Conservation (phyloP, 2,888 invertebrate genomes). For the Anarsia innoxiella region DNA sequence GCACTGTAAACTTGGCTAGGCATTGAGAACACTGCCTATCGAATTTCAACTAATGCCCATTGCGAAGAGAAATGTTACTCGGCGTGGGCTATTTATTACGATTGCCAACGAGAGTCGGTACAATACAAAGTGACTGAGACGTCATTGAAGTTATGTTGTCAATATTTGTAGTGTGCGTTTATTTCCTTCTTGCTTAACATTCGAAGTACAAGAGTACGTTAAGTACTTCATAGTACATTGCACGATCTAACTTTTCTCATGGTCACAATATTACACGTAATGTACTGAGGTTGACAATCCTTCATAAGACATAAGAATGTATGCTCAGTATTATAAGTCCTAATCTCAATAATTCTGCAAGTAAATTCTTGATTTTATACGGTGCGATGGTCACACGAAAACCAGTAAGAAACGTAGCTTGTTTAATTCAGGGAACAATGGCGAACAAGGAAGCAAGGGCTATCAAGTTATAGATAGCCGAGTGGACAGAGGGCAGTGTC, state of each 20-base stretch:
- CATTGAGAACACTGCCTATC: constrained; percentile 40
- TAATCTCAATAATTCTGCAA: too few relatives aligned
- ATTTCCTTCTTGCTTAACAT: too few relatives aligned
- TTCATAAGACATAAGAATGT: too few relatives aligned
- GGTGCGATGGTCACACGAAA: too few relatives aligned
- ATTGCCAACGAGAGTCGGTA: constrained; percentile 6
- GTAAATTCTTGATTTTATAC: too few relatives aligned
- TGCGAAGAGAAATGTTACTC: constrained; percentile 38
- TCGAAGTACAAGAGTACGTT: too few relatives aligned
- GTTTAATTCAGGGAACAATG: constrained; percentile 35
- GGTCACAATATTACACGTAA: too few relatives aligned
- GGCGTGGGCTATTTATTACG: constrained; percentile 32
- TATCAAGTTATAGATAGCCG: constrained; percentile 32
- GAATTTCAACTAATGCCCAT: constrained; percentile 53
- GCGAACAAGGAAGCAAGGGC: constrained; percentile 35
- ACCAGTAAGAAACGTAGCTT: too few relatives aligned
- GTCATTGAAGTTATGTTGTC: constrained; percentile 4
- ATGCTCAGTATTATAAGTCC: too few relatives aligned
- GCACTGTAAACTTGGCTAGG: constrained; percentile 33
- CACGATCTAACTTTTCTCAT: too few relatives aligned
- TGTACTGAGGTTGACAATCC: too few relatives aligned
- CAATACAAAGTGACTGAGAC: constrained; percentile 12
- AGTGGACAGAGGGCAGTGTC: constrained; percentile 66
- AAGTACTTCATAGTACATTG: too few relatives aligned
- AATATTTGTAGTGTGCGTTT: constrained; percentile 7